phyloP scores from a whole-genome alignment of 2,797 vertebrate genomes.

The Chromis chromis region DNA sequence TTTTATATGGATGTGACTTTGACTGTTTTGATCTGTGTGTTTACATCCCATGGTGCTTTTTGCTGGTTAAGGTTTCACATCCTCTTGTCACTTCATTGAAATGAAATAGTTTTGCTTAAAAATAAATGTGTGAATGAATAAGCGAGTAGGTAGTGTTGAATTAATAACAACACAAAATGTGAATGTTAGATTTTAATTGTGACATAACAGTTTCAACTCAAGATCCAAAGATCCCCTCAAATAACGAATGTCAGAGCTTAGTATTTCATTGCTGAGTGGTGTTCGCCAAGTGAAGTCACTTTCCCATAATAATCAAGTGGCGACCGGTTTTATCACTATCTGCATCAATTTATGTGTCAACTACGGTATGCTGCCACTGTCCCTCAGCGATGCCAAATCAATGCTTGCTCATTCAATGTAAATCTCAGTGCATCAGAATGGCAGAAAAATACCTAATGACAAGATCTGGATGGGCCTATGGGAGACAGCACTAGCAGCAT shows the following conservation, averaged over 20 bases:
- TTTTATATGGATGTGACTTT: background rate
- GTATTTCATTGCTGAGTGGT: background rate
- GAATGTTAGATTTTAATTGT: background rate
- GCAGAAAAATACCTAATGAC: background rate
- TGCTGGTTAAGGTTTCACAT: background rate
- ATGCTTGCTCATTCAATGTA: background rate
- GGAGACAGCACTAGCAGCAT: background rate
- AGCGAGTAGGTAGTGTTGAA: background rate
- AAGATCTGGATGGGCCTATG: background rate
- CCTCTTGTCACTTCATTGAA: background rate
- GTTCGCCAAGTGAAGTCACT: background rate
- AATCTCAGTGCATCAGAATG: background rate
- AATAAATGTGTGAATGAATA: background rate
- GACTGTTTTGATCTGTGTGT: background rate
- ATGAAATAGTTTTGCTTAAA: background rate
- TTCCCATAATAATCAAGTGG: background rate
- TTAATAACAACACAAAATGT: background rate
- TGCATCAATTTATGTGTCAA: conserved; percentile 1
- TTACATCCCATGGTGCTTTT: background rate
- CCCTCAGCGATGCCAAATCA: background rate
- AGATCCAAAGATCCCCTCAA: too few species aligned
- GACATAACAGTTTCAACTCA: background rate
- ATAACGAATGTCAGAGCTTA: background rate
- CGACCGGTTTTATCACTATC: background rate
- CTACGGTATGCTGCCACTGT: background rate